phyloP scores from a whole-genome alignment of 2,797 vertebrate species.

The Gastrophryne carolinensis region DNA sequence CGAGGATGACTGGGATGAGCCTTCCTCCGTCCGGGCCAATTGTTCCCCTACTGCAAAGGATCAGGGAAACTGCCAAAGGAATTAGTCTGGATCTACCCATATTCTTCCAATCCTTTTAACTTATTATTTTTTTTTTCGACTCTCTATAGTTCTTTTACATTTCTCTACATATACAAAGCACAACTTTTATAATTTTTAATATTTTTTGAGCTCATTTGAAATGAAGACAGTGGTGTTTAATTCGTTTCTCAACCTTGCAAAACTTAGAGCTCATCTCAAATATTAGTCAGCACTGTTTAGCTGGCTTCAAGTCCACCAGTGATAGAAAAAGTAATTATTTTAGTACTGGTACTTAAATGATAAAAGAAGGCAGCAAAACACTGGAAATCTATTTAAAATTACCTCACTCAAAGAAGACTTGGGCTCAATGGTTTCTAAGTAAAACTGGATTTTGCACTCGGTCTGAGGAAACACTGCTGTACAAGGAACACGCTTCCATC shows the following conservation, averaged over 20 bases:
- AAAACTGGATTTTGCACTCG: slow-evolving; percentile 59
- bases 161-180: slow-evolving; percentile 66
- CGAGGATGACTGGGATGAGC: slow-evolving; percentile 92
- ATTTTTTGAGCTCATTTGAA: slow-evolving; percentile 50
- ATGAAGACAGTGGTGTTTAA: slow-evolving; percentile 24
- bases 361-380: slow-evolving; percentile 56
- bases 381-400: slow-evolving; percentile 63
- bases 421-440: slow-evolving; percentile 57
- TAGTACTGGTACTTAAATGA: background rate
- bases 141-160: slow-evolving; percentile 41
- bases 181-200: slow-evolving; percentile 64
- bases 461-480: slow-evolving; percentile 52
- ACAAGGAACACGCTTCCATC: slow-evolving; percentile 22
- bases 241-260: slow-evolving; percentile 20
- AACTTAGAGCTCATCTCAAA: slow-evolving; percentile 19
- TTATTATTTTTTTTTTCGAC: slow-evolving; percentile 30
- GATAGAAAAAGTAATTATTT: slow-evolving; percentile 12
- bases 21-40: slow-evolving; percentile 80
- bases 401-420: slow-evolving; percentile 56
- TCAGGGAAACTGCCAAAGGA: slow-evolving; percentile 74
- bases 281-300: slow-evolving; percentile 26
- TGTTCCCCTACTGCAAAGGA: slow-evolving; percentile 84
- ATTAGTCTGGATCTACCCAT: slow-evolving; percentile 60
- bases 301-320: slow-evolving; percentile 23
- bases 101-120: slow-evolving; percentile 57